Conservation (phyloP, 1,140 invertebrate species). For the Rhyzopertha dominica region DNA sequence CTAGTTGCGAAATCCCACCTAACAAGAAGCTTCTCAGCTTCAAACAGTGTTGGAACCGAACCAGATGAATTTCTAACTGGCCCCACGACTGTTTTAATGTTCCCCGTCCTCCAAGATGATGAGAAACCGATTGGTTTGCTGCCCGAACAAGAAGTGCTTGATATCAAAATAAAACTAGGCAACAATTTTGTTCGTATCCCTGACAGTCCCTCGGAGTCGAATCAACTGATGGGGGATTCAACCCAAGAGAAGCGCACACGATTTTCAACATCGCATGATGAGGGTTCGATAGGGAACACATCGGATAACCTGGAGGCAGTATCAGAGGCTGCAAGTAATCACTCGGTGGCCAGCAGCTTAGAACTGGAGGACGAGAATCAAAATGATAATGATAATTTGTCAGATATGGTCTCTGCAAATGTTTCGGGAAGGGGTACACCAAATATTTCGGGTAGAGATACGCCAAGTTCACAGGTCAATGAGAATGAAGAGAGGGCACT, state of each 20-base stretch:
- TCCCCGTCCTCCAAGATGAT: constrained; percentile 55
- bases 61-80: neutral
- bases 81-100: constrained; percentile 55
- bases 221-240: no score
- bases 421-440: constrained; percentile 83
- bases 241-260: constrained; percentile 47
- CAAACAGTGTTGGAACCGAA: neutral
- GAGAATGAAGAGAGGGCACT: constrained; percentile 65
- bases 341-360: constrained; percentile 88
- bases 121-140: constrained; percentile 62
- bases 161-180: constrained; percentile 29
- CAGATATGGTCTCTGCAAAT: constrained; percentile 96
- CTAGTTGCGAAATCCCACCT: constrained; percentile 7
- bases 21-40: no score
- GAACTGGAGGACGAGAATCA: constrained; percentile 82
- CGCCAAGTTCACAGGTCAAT: constrained; percentile 86
- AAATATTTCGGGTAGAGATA: constrained; percentile 79
- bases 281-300: constrained; percentile 79
- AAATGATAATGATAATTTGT: constrained; percentile 85
- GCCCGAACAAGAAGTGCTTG: constrained; percentile 64
- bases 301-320: constrained; percentile 93
- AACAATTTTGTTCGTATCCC: no score
- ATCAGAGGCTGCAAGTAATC: constrained; percentile 90
- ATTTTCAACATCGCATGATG: constrained; percentile 85
- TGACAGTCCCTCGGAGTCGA: no score